Conservation (phyloP, 2,888 invertebrate genomes). For the Andrena hattorfiana region DNA sequence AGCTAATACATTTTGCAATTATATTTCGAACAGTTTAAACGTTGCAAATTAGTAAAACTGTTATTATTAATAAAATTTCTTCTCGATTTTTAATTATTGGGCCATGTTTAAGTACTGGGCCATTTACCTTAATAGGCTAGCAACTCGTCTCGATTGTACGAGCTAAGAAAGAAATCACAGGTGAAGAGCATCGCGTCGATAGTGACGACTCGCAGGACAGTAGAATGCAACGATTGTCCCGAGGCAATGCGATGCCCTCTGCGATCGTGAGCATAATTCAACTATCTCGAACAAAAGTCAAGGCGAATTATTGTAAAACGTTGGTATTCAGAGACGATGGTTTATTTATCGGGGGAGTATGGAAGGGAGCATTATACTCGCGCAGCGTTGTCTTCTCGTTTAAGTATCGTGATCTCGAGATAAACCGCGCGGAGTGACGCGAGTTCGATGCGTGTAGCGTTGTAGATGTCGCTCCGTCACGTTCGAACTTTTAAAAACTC, state of each 20-base stretch:
- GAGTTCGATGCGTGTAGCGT: conserved; percentile 28
- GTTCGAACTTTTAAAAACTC: conserved; percentile 22
- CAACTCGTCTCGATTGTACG: conserved; percentile 12
- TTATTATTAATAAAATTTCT: no score
- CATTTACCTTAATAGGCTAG: conserved; percentile 33
- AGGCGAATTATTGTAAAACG: conserved; percentile 58
- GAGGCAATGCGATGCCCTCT: conserved; percentile 33
- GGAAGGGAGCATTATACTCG: conserved; percentile 27
- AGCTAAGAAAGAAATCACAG: conserved; percentile 36
- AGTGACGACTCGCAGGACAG: conserved; percentile 51
- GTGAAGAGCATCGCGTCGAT: conserved; percentile 30
- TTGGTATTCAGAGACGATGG: conserved; percentile 52
- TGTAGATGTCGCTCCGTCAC: conserved; percentile 2
- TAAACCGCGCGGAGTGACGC: conserved; percentile 23
- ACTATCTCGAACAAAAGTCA: conserved; percentile 57
- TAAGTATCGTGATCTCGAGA: conserved; percentile 48
- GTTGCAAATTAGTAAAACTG: no score
- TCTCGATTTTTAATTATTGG: no score
- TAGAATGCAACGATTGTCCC: conserved; percentile 56
- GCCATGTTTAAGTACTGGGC: no score
- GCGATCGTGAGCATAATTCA: conserved; percentile 40
- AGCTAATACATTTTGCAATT: no score
- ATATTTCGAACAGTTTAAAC: no score
- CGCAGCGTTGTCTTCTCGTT: conserved; percentile 18
- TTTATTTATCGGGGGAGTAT: conserved; percentile 24